phyloP scores from a whole-genome alignment of 2,888 invertebrate species.

The Aphidoletes aphidimyza region DNA sequence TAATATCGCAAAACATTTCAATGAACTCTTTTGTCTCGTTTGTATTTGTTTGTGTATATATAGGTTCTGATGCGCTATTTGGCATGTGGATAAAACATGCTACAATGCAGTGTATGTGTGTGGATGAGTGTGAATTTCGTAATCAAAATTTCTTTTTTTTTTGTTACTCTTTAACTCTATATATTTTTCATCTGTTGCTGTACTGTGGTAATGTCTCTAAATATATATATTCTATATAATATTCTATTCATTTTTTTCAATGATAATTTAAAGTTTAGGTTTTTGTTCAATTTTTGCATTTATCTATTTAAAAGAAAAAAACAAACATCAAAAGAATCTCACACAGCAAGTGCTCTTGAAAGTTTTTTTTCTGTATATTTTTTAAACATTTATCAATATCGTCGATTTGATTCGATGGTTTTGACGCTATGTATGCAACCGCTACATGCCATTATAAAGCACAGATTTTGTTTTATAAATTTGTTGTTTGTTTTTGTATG shows the following conservation, averaged over 20 bases:
- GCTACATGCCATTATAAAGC: slow-evolving; percentile 47
- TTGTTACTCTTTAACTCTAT: neutral
- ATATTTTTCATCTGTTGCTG: neutral
- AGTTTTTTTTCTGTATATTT: neutral
- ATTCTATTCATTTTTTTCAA: neutral
- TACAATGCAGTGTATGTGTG: too few species aligned
- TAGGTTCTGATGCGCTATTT: too few species aligned
- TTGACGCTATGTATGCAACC: slow-evolving; percentile 44
- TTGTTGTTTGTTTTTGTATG: neutral
- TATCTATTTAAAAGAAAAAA: too few species aligned
- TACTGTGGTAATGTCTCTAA: too few species aligned
- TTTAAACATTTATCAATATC: neutral
- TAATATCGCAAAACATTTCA: slow-evolving; percentile 45
- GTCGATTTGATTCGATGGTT: slow-evolving; percentile 42
- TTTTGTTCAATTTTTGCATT: neutral
- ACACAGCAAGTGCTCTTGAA: slow-evolving; percentile 28
- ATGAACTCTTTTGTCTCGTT: neutral
- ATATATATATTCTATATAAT: neutral
- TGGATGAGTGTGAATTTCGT: neutral
- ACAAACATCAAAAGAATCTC: slow-evolving; percentile 35
- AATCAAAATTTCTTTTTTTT: neutral
- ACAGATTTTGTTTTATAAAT: neutral
- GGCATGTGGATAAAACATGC: too few species aligned
- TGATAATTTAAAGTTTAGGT: neutral
- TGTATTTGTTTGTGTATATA: neutral